Percentiles rank a stretch among this genome's conserved stretches.
phyloP scores from a whole-genome alignment of 2,113 vertebrate species.

The Drymodes brunneopygia region DNA sequence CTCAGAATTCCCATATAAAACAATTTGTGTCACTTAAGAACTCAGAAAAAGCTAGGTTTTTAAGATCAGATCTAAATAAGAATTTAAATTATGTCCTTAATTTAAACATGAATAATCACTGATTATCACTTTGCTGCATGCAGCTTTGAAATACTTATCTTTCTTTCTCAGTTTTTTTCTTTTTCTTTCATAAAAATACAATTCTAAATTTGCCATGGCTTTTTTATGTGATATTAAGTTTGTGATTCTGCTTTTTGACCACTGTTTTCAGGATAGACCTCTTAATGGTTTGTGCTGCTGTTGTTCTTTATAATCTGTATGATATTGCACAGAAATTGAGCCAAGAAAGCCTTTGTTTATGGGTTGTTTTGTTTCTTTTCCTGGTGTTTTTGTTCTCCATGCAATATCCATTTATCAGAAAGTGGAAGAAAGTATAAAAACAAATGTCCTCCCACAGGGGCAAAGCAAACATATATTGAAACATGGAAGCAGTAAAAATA shows the following conservation, averaged over 20 bases:
- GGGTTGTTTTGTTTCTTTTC: not conserved
- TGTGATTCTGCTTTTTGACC: not conserved
- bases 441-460: not conserved
- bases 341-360: not conserved
- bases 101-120: not conserved
- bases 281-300: not conserved
- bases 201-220: not conserved
- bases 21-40: not conserved
- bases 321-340: not conserved
- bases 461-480: not conserved
- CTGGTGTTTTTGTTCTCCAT: not conserved
- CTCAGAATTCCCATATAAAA: not conserved
- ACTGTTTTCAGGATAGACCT: not conserved
- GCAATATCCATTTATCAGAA: not conserved
- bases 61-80: not conserved
- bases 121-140: not conserved
- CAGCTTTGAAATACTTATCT: not conserved
- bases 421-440: not conserved
- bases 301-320: not conserved
- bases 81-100: not conserved
- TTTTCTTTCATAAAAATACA: not conserved
- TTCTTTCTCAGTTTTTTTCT: not conserved
- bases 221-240: not conserved
- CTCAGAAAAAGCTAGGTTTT: not conserved
- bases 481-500: not conserved